Base-by-base conservation (phyloP, 2,113 vertebrate genomes). In the Rutilus rutilus region DNA sequence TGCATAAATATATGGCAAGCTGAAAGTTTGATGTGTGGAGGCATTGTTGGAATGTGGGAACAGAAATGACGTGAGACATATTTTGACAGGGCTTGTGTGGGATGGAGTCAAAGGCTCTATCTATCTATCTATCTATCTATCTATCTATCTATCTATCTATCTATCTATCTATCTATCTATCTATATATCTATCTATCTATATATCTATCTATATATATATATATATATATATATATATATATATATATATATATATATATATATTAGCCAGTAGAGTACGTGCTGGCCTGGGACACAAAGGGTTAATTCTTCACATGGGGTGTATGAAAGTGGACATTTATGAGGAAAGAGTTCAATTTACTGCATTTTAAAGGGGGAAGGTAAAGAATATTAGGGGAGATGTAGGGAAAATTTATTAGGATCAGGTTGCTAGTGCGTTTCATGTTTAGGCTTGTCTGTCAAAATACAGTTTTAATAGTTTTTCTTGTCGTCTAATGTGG, bases 71-170 rank as follows among this genome's bases (percentile, higher is more conserved):
- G 30, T 64, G 62, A 52, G 62, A 69, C n/a, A 83, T 83, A 57
- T 83, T 73, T 83, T 83, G 64, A 83, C 81, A 73, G 81, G 81
- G 30, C 23, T 57, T 83, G 81, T 73, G 64, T 83, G 67, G 65
- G 67, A 57, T 73, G 50, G 50, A 83, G 81, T 73, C 50, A 83
- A 23, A 73, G 23, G 67, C 21, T 73, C 27, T 50, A 4, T 50
- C 47, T 14, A 4, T 50, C 45, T 47, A 3, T 47, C 45, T 47
- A 3, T 47, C 47, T 50, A 5, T 50, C 47, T 15, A 5, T 50
- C 47, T 15, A 5, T 52, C 50, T 15, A 5, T 52, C 45, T 47
- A 3, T 47, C 45, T 47, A 4, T 47, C 45, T 47, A 4, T 52
- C 50, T 52, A 6, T 52, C 15, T 52, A 6, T 52, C 50, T 17